Evolutionary conservation across 2,888 invertebrate species (phyloP), one percentile per base, ranked within the genome.

Genomic region (Tinea pellionella): DNA sequence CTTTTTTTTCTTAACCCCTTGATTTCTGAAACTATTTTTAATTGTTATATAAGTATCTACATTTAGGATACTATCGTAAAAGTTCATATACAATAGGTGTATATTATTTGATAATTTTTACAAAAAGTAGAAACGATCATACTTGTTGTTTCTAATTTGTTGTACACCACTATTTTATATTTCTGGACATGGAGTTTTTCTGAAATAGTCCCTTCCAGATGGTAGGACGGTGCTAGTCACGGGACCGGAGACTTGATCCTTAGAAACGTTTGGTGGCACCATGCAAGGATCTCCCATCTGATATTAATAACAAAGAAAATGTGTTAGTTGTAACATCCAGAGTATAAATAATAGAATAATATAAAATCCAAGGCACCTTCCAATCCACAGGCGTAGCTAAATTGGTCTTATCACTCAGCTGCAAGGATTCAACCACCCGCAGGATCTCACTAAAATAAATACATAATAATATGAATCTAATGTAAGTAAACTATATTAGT

Each of bases 341-440:
- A 6, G 2, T 2, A 24, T 6, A 24, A 24, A 24, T 24, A 24
- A 24, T 24, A 24, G 3, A 24, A 3, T 24, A 24, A 24, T 6
- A 2, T 24, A 6, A 2, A 2, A 37, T 9, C 1, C 9, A 37
- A 64, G 66, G 69, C 72, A 94, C 94, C 91, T 92, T 90, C 97
- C 97, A 97, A 74, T 96, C 93, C 12, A 91, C 96, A 15, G 97
- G 97, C 1, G 97, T 97, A 3, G 96, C 97, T 1, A 99, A 94
- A 78, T 93, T 93, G 63, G 93, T 90, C 57, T 88, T 90, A 62
- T 95, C 94, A 11, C 97, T 97, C 65, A 99, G 78, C 73, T 96
- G 96, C 62, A 99, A 87, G 0, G 98, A 97, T 77, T 99, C 98
- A 58, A 99, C 83, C 8, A 94, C 95, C 62, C 99, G 90, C 60